These are phyloP conservation scores for Diarsia rubi DNA, from an alignment of 2,888 invertebrate genomes.

Conservation along the genomic window DNA sequence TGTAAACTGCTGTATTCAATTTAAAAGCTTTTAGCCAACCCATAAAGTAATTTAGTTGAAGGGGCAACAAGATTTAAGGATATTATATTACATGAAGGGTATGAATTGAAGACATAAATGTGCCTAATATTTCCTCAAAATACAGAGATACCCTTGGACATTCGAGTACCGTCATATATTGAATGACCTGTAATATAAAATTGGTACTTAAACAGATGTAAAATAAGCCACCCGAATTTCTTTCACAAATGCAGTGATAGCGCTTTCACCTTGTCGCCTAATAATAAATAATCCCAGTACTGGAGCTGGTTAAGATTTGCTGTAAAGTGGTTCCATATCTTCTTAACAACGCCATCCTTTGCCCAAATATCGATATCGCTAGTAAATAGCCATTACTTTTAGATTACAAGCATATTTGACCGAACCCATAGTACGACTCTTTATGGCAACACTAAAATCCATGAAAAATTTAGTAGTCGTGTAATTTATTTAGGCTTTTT, in stretches of 20 bases:
- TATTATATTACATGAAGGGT: constrained; percentile 42
- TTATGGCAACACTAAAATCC: not conserved
- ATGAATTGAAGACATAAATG: constrained; percentile 46
- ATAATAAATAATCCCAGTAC: not conserved
- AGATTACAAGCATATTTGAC: not conserved
- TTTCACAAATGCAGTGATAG: not conserved
- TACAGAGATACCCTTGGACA: not conserved
- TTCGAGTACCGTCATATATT: not conserved
- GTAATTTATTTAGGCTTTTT: not conserved
- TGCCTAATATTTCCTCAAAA: not conserved
- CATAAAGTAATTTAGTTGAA: not conserved
- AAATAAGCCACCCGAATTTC: not conserved
- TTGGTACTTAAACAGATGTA: constrained; percentile 4
- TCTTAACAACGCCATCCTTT: not conserved
- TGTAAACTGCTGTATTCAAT: not conserved
- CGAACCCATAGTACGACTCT: not conserved
- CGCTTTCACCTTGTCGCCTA: not conserved
- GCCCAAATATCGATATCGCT: too few species aligned
- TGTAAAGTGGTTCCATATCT: not conserved
- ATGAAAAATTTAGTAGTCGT: not conserved
- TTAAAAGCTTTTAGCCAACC: not conserved
- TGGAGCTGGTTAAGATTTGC: not conserved
- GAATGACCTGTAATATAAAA: not conserved
- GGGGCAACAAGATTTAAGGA: constrained; percentile 4
- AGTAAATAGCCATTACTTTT: too few species aligned